Evolutionary conservation across 2,888 invertebrate species (phyloP).

Genomic region (Cosmopolites sordidus): DNA sequence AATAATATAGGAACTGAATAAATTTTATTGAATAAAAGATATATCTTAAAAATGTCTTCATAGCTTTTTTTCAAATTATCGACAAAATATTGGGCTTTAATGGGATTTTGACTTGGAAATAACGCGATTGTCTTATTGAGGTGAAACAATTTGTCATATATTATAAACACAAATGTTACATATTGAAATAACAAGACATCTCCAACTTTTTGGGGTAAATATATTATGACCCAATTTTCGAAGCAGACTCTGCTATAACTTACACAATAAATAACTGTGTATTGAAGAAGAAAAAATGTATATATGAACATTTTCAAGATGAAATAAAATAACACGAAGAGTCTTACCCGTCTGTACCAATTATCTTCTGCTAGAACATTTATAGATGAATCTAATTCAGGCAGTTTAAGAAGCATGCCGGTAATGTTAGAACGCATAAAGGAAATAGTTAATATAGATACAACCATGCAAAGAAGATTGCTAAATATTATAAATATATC

Average conservation of each 20-base stretch:
- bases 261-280: conserved; percentile 7
- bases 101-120: background rate
- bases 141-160: background rate
- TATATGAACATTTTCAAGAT: background rate
- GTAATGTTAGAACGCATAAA: conserved; percentile 19
- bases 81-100: background rate
- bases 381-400: conserved; percentile 1
- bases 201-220: conserved; percentile 24
- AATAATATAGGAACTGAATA: conserved; percentile 28
- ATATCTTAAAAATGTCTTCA: conserved; percentile 21
- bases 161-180: conserved; percentile 1
- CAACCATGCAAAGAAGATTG: conserved; percentile 21
- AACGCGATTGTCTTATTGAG: background rate
- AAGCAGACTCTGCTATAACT: conserved; percentile 16
- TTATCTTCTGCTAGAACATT: background rate
- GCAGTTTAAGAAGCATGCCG: background rate
- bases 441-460: conserved; percentile 21
- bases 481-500: conserved; percentile 24
- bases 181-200: conserved; percentile 22
- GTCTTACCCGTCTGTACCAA: background rate
- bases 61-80: conserved; percentile 18
- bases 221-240: conserved; percentile 22
- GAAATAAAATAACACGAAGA: conserved; percentile 1
- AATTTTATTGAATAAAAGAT: conserved; percentile 23
- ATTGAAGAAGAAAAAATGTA: conserved; percentile 2